Percentiles rank a stretch among this genome's conserved stretches.
Evolutionary conservation across 1,140 invertebrate genomes (phyloP).

Genomic region (Drosophila hydei): DNA sequence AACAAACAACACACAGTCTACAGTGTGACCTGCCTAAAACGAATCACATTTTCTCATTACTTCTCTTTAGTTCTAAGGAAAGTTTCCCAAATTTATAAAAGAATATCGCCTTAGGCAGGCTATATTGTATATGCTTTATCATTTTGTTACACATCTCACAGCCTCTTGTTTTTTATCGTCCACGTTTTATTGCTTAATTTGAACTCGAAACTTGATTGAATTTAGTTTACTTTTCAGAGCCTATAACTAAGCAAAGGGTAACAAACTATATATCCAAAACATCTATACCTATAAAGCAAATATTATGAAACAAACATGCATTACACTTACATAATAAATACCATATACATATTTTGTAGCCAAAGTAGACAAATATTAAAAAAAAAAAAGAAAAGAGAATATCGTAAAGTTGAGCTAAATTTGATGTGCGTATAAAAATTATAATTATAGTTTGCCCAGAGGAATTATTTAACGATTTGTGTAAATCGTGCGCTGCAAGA

Average conservation of each 20-base stretch:
- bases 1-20: not conserved
- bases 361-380: not conserved
- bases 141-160: too few species aligned
- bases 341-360: constrained; percentile 16
- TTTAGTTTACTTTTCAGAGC: constrained; percentile 37
- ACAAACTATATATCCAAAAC: not conserved
- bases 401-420: constrained; percentile 21
- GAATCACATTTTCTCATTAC: not conserved
- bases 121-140: too few species aligned
- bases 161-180: too few species aligned
- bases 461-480: constrained; percentile 97
- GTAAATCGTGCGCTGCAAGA: constrained; percentile 96
- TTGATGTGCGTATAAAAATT: constrained; percentile 50
- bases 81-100: too few species aligned
- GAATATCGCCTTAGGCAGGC: too few species aligned
- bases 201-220: not conserved
- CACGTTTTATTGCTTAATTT: not conserved
- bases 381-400: constrained; percentile 15
- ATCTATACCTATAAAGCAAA: too few species aligned
- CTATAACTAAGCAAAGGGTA: constrained; percentile 15
- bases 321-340: constrained; percentile 8
- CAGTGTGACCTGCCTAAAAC: too few species aligned
- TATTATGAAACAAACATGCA: constrained; percentile 5
- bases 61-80: too few species aligned
- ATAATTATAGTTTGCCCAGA: constrained; percentile 91